Evolutionary conservation across 2,113 vertebrate species (phyloP).

Genomic region (Heterotilapia buettikoferi): DNA sequence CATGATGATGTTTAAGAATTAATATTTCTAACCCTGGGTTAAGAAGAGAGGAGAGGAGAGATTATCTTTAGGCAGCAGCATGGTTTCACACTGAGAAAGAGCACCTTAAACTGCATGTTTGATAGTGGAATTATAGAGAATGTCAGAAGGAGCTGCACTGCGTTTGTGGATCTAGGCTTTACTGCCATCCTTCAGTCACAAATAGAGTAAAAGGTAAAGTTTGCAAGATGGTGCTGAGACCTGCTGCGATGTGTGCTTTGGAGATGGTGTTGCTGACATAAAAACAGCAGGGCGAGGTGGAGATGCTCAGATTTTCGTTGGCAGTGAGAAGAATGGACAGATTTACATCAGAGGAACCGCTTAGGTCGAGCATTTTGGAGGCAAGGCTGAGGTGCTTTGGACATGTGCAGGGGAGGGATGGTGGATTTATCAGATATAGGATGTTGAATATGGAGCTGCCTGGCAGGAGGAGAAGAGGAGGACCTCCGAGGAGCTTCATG

Average conservation of each 20-base stretch:
- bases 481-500: too few relatives aligned
- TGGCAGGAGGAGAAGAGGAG: too few relatives aligned
- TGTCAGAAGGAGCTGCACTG: slow-evolving; percentile 74
- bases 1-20: fast-evolving
- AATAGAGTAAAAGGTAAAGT: neutral
- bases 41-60: neutral
- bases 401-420: fast-evolving
- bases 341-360: neutral
- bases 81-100: slow-evolving; percentile 57
- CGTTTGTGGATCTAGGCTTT: neutral
- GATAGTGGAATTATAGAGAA: neutral
- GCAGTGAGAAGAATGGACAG: neutral
- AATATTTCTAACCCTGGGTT: neutral
- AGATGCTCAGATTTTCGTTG: neutral
- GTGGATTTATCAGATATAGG: neutral
- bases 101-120: slow-evolving; percentile 60
- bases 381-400: neutral
- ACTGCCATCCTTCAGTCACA: too few relatives aligned
- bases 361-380: neutral
- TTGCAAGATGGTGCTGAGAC: neutral
- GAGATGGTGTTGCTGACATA: neutral
- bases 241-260: neutral
- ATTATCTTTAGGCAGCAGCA: neutral
- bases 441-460: too few relatives aligned
- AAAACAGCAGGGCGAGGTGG: too few relatives aligned